These are phyloP conservation scores for Meandrina meandrites DNA, from an alignment of 92 coral and sea anemone genomes.

Conservation along the genomic window DNA sequence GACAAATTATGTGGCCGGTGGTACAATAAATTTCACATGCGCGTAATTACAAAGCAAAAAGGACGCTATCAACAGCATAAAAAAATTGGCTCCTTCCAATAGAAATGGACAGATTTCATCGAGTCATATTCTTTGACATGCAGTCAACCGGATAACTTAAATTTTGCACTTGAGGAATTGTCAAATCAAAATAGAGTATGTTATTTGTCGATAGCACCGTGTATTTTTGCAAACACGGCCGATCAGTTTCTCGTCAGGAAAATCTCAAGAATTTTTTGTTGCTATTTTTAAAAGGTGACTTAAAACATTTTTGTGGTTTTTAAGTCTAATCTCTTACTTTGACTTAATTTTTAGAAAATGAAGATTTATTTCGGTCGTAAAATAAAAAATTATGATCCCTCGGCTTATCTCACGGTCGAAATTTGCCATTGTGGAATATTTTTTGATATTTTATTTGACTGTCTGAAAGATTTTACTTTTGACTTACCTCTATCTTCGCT, in stretches of 20 bases:
- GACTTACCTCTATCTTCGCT: constrained; percentile 59
- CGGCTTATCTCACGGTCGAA: neutral
- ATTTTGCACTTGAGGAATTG: neutral
- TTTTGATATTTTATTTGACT: neutral
- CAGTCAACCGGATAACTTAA: neutral
- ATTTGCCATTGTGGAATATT: neutral
- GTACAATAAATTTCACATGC: neutral
- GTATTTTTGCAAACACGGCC: neutral
- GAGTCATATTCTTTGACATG: neutral
- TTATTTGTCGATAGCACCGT: neutral
- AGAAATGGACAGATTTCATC: neutral
- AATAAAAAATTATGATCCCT: neutral
- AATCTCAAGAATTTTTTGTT: neutral
- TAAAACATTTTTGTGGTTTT: neutral
- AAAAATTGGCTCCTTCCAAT: neutral
- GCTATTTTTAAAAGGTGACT: neutral
- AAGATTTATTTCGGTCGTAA: neutral
- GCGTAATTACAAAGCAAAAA: neutral
- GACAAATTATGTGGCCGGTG: neutral
- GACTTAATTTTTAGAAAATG: neutral
- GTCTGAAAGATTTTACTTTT: neutral
- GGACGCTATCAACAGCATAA: neutral
- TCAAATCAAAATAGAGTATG: neutral
- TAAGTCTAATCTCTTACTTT: neutral
- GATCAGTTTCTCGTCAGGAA: neutral